Evolutionary conservation across 2,888 invertebrate genomes (phyloP).

Genomic region (Drosophila kokeensis): DNA sequence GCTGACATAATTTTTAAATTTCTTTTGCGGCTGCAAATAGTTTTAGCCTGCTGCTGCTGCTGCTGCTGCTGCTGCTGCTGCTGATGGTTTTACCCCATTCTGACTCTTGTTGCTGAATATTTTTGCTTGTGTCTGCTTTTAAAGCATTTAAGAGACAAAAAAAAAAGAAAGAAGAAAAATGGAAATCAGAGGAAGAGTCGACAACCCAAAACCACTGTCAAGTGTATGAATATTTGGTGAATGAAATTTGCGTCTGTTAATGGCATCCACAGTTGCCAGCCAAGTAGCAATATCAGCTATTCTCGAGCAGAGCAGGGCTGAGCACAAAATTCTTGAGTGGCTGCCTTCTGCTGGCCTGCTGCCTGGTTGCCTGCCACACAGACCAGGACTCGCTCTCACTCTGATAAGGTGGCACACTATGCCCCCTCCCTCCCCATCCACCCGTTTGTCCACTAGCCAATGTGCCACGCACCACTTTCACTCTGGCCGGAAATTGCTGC

Average conservation of each 20-base stretch:
- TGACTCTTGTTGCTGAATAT: not conserved
- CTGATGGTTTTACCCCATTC: not conserved
- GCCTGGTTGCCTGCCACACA: too few relatives aligned
- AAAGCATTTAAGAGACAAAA: conserved; percentile 13
- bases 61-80: not conserved
- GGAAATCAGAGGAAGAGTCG: conserved; percentile 11
- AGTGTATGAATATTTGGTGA: conserved; percentile 75
- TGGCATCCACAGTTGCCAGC: conserved; percentile 50
- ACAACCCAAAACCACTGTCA: conserved; percentile 37
- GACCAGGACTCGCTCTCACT: not conserved
- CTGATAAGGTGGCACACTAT: conserved; percentile 15
- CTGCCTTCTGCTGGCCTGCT: conserved; percentile 8
- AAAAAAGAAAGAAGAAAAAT: not conserved
- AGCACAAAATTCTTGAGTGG: conserved; percentile 54
- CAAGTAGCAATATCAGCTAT: conserved; percentile 63
- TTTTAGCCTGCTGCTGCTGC: conserved; percentile 4
- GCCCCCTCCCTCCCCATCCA: not conserved
- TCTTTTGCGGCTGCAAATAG: conserved; percentile 30
- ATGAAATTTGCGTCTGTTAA: conserved; percentile 70
- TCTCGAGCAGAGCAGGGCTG: conserved; percentile 23
- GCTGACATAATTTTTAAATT: conserved; percentile 59
- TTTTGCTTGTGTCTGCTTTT: not conserved
- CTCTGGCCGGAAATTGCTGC: conserved; percentile 77
- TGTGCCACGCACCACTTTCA: conserved; percentile 78
- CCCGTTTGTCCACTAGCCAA: conserved; percentile 20